phyloP scores from a whole-genome alignment of 2,888 invertebrate genomes.

The Morpho helenor region DNA sequence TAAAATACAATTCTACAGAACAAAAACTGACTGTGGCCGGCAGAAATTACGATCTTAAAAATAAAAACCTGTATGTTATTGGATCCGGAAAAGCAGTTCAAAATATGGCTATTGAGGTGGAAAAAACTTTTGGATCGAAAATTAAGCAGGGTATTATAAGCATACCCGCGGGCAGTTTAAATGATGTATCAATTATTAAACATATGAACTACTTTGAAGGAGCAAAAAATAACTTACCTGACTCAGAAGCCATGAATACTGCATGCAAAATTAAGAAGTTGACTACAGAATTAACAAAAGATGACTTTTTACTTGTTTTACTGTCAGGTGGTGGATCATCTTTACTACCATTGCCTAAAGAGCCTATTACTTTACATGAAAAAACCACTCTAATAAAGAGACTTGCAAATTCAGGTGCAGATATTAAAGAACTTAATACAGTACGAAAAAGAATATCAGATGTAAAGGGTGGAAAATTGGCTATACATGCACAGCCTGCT shows the following conservation, averaged over 20 bases:
- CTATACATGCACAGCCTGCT: constrained; percentile 82
- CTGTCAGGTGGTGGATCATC: constrained; percentile 98
- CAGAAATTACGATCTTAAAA: constrained; percentile 43
- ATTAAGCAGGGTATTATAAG: constrained; percentile 87
- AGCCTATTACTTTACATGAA: constrained; percentile 85
- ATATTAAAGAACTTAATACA: constrained; percentile 91
- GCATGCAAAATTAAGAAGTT: constrained; percentile 85
- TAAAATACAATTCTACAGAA: constrained; percentile 46
- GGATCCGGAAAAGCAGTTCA: constrained; percentile 96
- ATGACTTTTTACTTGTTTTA: constrained; percentile 90
- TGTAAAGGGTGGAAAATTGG: constrained; percentile 94
- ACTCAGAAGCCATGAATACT: constrained; percentile 82
- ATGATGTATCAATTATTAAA: constrained; percentile 33
- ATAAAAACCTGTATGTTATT: constrained; percentile 80
- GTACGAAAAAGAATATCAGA: constrained; percentile 91
- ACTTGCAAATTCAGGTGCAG: constrained; percentile 88
- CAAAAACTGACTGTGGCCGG: constrained; percentile 45
- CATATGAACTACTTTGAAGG: constrained; percentile 85
- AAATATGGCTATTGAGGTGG: constrained; percentile 89
- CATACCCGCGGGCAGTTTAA: constrained; percentile 83
- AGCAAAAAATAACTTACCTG: constrained; percentile 92
- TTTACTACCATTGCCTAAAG: constrained; percentile 88
- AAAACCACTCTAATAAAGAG: constrained; percentile 85
- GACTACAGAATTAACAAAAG: constrained; percentile 74
- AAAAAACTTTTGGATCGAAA: constrained; percentile 81